Conservation (phyloP, 2,888 invertebrate genomes). For the Stenichneumon culpator region DNA sequence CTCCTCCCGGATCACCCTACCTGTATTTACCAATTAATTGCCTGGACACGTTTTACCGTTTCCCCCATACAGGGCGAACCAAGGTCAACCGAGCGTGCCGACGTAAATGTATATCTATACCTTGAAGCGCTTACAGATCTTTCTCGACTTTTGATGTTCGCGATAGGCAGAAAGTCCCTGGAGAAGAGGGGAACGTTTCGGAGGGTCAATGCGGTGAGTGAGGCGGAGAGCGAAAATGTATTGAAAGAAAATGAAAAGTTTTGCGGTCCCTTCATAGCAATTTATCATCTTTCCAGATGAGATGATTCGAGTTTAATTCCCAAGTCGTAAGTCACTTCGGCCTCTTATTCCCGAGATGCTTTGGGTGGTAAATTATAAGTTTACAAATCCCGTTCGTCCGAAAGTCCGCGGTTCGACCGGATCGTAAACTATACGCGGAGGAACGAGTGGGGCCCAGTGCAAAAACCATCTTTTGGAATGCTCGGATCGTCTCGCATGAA, state of each 20-base stretch:
- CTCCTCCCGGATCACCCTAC: constrained; percentile 10
- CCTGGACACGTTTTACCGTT: constrained; percentile 40
- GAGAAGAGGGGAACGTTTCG: constrained; percentile 36
- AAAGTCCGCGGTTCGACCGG: constrained; percentile 13
- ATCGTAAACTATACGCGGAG: constrained; percentile 44
- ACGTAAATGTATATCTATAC: background rate
- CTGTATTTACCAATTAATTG: constrained; percentile 68
- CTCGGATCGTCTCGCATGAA: constrained; percentile 46
- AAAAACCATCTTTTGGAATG: constrained; percentile 60
- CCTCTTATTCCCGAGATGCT: background rate
- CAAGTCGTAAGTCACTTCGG: constrained; percentile 10
- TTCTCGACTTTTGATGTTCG: background rate
- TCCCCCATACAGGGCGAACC: constrained; percentile 8
- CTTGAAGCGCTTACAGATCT: background rate
- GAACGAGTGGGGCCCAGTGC: constrained; percentile 15
- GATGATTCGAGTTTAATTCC: constrained; percentile 5
- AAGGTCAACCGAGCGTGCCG: constrained; percentile 22
- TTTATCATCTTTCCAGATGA: constrained; percentile 36
- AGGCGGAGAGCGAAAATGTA: background rate
- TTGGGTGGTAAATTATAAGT: constrained; percentile 31
- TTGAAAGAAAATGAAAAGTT: constrained; percentile 26
- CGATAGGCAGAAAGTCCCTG: constrained; percentile 14
- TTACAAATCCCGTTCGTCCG: constrained; percentile 49
- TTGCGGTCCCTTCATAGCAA: constrained; percentile 43
- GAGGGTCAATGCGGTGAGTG: constrained; percentile 17